A percentile compares a stretch with the other conserved stretches of the same genome.
These are phyloP conservation scores for Mus spicilegus DNA, from an alignment of 2,113 vertebrate genomes.

Conservation along the genomic window DNA sequence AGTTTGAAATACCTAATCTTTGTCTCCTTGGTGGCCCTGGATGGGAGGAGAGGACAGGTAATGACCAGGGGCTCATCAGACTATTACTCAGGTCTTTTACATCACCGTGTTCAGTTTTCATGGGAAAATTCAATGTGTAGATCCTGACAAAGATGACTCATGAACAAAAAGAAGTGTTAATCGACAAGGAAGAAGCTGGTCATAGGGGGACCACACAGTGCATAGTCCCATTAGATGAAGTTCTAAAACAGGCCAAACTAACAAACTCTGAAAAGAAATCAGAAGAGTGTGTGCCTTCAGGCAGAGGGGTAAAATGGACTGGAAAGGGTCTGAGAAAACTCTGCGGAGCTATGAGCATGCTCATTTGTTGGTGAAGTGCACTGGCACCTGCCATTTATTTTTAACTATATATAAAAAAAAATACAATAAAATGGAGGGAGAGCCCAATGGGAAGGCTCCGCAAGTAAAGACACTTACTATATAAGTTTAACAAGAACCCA, in stretches of 20 bases:
- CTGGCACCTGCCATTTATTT: slow-evolving; percentile 26
- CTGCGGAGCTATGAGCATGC: background rate
- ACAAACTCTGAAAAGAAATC: background rate
- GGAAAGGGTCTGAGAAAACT: background rate
- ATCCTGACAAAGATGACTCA: slow-evolving; percentile 46
- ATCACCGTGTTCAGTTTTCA: background rate
- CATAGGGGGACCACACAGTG: background rate
- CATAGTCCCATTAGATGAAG: background rate
- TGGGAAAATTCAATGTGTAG: slow-evolving; percentile 30
- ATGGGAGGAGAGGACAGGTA: background rate
- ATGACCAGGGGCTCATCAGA: background rate
- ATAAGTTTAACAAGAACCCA: background rate
- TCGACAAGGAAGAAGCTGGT: background rate
- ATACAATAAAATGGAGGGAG: background rate
- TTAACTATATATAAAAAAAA: slow-evolving; percentile 51
- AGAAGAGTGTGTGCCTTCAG: background rate
- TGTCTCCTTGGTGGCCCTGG: background rate
- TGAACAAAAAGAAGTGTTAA: background rate
- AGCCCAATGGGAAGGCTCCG: too few relatives aligned
- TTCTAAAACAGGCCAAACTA: slow-evolving; percentile 21
- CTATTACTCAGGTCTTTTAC: background rate
- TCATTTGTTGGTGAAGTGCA: background rate
- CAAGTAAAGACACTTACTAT: too few relatives aligned
- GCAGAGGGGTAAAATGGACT: background rate
- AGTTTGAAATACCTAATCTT: background rate